Percentiles rank a stretch among this genome's conserved stretches.
Evolutionary conservation across 2,888 invertebrate genomes (phyloP).

Genomic region (Agrilus biguttatus): DNA sequence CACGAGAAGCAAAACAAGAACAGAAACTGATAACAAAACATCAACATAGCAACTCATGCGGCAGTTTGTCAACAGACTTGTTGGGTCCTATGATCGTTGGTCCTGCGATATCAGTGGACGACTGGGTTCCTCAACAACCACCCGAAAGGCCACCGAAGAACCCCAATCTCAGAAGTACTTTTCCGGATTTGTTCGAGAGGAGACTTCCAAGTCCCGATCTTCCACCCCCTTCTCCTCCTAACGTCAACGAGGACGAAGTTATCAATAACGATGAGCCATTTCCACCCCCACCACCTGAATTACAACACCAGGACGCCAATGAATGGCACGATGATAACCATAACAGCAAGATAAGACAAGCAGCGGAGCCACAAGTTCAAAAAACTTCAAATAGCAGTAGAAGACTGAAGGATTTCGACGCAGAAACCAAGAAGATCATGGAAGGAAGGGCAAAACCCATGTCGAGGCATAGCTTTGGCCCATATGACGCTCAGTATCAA

Average conservation of each 20-base stretch:
- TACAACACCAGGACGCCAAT: conserved; percentile 16
- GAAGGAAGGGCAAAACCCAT: too few relatives aligned
- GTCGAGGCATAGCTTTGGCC: too few relatives aligned
- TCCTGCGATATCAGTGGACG: conserved; percentile 46
- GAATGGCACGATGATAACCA: conserved; percentile 20
- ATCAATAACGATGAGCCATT: conserved; percentile 46
- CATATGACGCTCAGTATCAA: too few relatives aligned
- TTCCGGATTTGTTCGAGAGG: conserved; percentile 33
- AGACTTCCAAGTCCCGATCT: conserved; percentile 44
- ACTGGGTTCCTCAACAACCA: conserved; percentile 59
- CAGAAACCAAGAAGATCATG: conserved; percentile 1
- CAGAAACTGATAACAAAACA: conserved; percentile 29
- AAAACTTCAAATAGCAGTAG: conserved; percentile 2
- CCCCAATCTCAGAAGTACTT: conserved; percentile 42
- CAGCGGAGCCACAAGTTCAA: background rate
- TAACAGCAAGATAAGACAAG: too few relatives aligned
- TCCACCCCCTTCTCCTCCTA: conserved; percentile 48
- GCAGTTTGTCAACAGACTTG: conserved; percentile 40
- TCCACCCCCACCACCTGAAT: conserved; percentile 48
- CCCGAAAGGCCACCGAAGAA: conserved; percentile 69
- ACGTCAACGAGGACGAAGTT: conserved; percentile 42
- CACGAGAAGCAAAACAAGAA: conserved; percentile 22
- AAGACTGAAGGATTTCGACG: conserved; percentile 3
- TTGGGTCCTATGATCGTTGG: conserved; percentile 47
- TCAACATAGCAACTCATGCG: conserved; percentile 44